Base-by-base conservation (phyloP, 2,113 vertebrate species). In the Mastomys coucha region DNA sequence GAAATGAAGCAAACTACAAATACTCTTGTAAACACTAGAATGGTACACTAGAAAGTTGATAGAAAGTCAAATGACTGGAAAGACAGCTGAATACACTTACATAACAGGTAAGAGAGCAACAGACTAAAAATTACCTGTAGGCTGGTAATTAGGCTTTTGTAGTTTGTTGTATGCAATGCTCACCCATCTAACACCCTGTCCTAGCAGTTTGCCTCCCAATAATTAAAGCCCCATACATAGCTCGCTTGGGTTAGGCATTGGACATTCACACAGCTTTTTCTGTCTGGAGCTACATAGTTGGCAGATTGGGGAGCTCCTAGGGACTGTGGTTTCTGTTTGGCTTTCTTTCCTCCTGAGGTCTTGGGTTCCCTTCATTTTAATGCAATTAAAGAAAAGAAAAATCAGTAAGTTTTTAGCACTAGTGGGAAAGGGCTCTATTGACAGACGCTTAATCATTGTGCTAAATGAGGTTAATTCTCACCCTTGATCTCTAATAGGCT, bases 341-440 rank as follows among this genome's bases (percentile, higher is more conserved):
- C 88, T 95, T 91, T 70, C 89, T 85, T 73, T 95, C 93, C 96
- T 90, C 88, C 65, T 17, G 72, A 95, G 89, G 85, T 96, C 92
- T 88, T 75, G 58, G 60, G 92, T 96, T 97, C 89, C 88, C 92
- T 96, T 96, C 78, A 97, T 97, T 96, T 95, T 97, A 97, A 98
- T 97, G 92, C 94, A 97, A 97, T 98, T 98, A 98, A 90, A 97
- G 94, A 95, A 91, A 96, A 96, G 93, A 93, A 95, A 97, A 96
- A 97, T 93, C 93, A 93, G 97, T 95, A 94, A 13, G 58, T 92
- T 96, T 98, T 97, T 91, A 96, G 85, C 22, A 4, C 65, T 53
- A 24, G 91, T 92, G 77, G 89, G 86, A 97, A 97, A 97, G 93
- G 93, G 84, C 96, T 96, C 58, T 80, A 42, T 90, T 93, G 97